phyloP scores from a whole-genome alignment of 2,888 invertebrate species.

The Drosophila cognata region DNA sequence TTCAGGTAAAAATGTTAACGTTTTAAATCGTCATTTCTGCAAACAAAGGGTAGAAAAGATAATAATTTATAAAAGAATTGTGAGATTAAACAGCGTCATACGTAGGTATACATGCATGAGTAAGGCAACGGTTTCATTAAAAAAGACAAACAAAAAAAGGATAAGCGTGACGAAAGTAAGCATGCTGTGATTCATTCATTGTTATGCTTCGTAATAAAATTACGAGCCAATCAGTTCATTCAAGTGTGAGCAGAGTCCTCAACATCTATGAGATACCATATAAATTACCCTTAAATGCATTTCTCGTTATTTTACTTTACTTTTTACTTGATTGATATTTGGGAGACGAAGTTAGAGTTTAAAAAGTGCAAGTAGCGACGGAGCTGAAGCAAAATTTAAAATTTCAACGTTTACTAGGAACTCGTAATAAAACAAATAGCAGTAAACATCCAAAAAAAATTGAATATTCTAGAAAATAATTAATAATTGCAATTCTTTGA shows the following conservation, averaged over 20 bases:
- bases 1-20: slow-evolving; percentile 38
- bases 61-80: slow-evolving; percentile 16
- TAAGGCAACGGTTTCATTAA: slow-evolving; percentile 58
- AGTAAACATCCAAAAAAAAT: neutral
- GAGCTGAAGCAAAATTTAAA: neutral
- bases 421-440: neutral
- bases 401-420: neutral
- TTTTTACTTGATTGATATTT: neutral
- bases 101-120: slow-evolving; percentile 32
- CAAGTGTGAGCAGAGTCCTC: neutral
- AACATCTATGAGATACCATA: neutral
- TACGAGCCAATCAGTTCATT: slow-evolving; percentile 10
- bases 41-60: slow-evolving; percentile 23
- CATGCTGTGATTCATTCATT: slow-evolving; percentile 45
- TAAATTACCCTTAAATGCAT: neutral
- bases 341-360: neutral
- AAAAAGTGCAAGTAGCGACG: neutral
- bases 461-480: neutral
- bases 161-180: slow-evolving; percentile 30
- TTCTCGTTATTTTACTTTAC: neutral
- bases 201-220: slow-evolving; percentile 8
- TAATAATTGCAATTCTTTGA: neutral
- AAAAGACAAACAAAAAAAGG: slow-evolving; percentile 11
- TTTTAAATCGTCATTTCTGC: slow-evolving; percentile 20
- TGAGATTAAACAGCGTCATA: slow-evolving; percentile 9